phyloP scores from a whole-genome alignment of 1,140 invertebrate species.

The Onthophagus taurus region DNA sequence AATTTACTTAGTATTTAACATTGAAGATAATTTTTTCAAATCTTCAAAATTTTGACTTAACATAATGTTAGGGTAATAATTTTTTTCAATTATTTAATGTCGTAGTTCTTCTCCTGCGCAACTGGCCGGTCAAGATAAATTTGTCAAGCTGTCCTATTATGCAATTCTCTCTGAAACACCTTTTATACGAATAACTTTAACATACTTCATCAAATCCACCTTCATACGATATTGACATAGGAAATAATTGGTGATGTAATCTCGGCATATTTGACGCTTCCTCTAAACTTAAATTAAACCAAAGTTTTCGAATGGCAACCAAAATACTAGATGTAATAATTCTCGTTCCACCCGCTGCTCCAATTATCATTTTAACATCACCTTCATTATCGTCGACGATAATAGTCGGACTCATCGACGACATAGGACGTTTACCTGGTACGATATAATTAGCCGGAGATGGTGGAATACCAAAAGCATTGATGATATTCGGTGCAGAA shows the following conservation, averaged over 20 bases:
- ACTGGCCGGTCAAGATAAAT: too few species aligned
- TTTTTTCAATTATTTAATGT: too few species aligned
- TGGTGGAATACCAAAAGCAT: constrained; percentile 65
- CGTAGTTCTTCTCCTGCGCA: too few species aligned
- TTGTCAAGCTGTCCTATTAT: too few species aligned
- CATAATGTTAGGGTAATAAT: too few species aligned
- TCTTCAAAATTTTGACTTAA: too few species aligned
- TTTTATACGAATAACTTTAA: too few species aligned
- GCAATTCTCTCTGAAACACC: too few species aligned
- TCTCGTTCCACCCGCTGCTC: constrained; percentile 86
- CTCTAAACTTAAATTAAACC: constrained; percentile 79
- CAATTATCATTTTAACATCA: constrained; percentile 69
- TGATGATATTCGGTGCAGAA: constrained; percentile 63
- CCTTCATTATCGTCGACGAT: constrained; percentile 62
- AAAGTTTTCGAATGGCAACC: constrained; percentile 70
- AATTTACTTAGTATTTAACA: too few species aligned
- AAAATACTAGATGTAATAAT: constrained; percentile 77
- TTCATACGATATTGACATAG: constrained; percentile 75
- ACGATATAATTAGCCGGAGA: constrained; percentile 64
- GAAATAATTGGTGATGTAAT: constrained; percentile 88
- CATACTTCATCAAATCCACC: constrained; percentile 42
- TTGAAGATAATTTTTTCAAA: too few species aligned
- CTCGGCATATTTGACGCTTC: constrained; percentile 77
- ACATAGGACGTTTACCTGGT: constrained; percentile 76
- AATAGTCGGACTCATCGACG: constrained; percentile 85